Conservation (phyloP, 2,888 invertebrate genomes). For the Dolichopus griseipennis region DNA sequence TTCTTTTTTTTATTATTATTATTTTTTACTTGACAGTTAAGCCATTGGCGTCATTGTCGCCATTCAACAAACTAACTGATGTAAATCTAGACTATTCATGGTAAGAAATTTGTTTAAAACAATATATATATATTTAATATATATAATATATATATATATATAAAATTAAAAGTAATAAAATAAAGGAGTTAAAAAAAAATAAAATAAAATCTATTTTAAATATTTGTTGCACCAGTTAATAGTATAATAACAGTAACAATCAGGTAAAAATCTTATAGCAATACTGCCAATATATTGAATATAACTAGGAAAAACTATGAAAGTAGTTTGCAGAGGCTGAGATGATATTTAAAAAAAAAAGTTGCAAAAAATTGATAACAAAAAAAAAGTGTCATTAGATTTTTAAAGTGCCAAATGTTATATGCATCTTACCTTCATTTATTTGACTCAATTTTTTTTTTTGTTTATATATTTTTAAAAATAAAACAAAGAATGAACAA, state of each 20-base stretch:
- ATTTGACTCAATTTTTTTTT: neutral
- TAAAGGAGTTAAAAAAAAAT: neutral
- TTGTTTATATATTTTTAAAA: too few relatives aligned
- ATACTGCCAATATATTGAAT: too few relatives aligned
- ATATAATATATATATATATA: too few relatives aligned
- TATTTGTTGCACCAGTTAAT: neutral
- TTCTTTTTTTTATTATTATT: too few relatives aligned
- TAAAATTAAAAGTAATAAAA: too few relatives aligned
- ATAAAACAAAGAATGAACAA: too few relatives aligned
- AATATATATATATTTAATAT: too few relatives aligned
- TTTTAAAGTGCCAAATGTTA: slow-evolving; percentile 1
- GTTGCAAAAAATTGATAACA: neutral
- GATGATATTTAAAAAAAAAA: neutral
- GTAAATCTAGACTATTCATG: neutral
- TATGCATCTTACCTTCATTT: neutral
- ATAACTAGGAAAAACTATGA: too few relatives aligned
- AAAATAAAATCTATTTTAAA: neutral
- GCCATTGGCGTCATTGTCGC: slow-evolving; percentile 3
- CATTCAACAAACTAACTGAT: neutral
- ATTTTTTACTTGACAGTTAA: neutral
- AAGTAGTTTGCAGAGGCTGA: neutral
- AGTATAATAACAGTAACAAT: too few relatives aligned
- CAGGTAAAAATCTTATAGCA: too few relatives aligned
- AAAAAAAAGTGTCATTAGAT: neutral
- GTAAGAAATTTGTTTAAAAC: neutral